Evolutionary conservation across 1,140 invertebrate genomes (phyloP).

Genomic region (Drosophila biarmipes): DNA sequence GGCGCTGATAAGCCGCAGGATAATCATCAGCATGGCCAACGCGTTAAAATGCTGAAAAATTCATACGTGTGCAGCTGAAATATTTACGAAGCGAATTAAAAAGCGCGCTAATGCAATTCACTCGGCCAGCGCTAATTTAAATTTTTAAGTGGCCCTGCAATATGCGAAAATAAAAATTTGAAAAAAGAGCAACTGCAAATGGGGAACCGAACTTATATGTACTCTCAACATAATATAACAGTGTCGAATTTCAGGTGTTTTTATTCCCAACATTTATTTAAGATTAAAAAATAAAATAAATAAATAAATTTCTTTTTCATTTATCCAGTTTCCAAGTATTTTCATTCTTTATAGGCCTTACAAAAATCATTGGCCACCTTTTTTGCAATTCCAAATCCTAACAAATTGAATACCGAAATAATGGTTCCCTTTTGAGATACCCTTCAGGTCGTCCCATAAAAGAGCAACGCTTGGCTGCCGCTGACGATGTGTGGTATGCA

Average conservation of each 20-base stretch:
- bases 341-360: no score
- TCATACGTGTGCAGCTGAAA: slow-evolving; percentile 52
- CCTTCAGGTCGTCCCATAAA: slow-evolving; percentile 32
- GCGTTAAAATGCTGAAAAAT: slow-evolving; percentile 76
- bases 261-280: not conserved
- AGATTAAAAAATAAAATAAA: no score
- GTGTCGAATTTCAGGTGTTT: not conserved
- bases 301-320: no score
- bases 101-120: slow-evolving; percentile 68
- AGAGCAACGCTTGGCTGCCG: slow-evolving; percentile 48
- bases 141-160: slow-evolving; percentile 70
- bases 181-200: not conserved
- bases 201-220: not conserved
- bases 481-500: slow-evolving; percentile 44
- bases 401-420: not conserved
- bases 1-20: slow-evolving; percentile 70
- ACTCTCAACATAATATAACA: not conserved
- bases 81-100: slow-evolving; percentile 74
- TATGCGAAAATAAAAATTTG: slow-evolving; percentile 17
- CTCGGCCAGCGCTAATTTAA: slow-evolving; percentile 63
- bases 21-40: slow-evolving; percentile 63
- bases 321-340: not conserved
- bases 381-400: not conserved
- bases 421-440: slow-evolving; percentile 1
- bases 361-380: not conserved